These are phyloP conservation scores for Oryzaephilus surinamensis DNA, from an alignment of 1,140 invertebrate species.

Conservation along the genomic window DNA sequence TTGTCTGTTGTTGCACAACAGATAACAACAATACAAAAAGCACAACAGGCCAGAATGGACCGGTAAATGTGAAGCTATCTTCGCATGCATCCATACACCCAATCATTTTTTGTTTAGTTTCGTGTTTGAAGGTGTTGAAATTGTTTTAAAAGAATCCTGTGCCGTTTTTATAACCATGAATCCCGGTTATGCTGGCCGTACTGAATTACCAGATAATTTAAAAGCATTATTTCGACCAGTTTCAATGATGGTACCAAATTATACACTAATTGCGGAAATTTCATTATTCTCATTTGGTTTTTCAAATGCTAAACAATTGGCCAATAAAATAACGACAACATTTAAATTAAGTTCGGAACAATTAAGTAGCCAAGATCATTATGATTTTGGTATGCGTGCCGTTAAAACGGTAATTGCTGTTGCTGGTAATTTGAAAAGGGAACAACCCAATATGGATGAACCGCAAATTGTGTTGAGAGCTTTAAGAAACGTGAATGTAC, in stretches of 20 bases:
- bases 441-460: constrained; percentile 51
- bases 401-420: constrained; percentile 57
- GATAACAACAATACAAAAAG: constrained; percentile 51
- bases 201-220: constrained; percentile 64
- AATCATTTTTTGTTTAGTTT: constrained; percentile 32
- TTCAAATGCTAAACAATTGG: constrained; percentile 48
- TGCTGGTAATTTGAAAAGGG: constrained; percentile 56
- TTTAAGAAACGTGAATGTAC: constrained; percentile 60
- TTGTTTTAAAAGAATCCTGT: constrained; percentile 48
- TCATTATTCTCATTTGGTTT: constrained; percentile 63
- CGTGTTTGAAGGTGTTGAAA: constrained; percentile 51
- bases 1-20: constrained; percentile 52
- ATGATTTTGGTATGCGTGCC: constrained; percentile 45
- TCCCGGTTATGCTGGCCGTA: constrained; percentile 61
- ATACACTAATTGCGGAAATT: constrained; percentile 61
- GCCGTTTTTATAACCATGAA: constrained; percentile 69
- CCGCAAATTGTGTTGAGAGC: constrained; percentile 47
- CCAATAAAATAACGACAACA: constrained; percentile 60
- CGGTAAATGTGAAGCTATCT: no score
- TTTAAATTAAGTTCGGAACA: constrained; percentile 63
- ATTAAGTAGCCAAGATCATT: constrained; percentile 51
- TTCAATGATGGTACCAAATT: constrained; percentile 75
- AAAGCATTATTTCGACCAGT: constrained; percentile 61
- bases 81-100: constrained; percentile 7
- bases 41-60: constrained; percentile 37